Conservation (phyloP, 1,140 invertebrate genomes). For the Bombus pyrosoma region DNA sequence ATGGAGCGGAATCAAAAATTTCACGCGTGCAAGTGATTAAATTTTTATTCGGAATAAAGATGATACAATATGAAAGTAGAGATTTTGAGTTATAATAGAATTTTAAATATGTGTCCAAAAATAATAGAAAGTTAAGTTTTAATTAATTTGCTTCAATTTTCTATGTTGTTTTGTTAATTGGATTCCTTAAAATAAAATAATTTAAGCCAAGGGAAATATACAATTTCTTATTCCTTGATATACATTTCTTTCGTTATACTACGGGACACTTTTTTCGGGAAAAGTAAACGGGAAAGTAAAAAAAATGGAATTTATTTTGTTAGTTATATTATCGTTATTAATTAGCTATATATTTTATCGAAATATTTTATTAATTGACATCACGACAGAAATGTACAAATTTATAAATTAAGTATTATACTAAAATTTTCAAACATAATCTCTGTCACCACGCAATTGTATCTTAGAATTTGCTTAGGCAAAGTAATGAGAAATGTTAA, state of each 20-base stretch:
- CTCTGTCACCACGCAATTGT: background rate
- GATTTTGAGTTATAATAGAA: background rate
- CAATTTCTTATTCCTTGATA: too few relatives aligned
- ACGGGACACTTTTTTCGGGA: too few relatives aligned
- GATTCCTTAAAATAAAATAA: background rate
- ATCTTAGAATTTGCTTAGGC: background rate
- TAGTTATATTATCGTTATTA: too few relatives aligned
- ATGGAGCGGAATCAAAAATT: slow-evolving; percentile 36
- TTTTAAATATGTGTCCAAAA: background rate
- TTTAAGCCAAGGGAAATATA: background rate
- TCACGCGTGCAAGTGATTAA: slow-evolving; percentile 1
- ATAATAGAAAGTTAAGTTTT: background rate
- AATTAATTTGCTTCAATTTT: background rate
- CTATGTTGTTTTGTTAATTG: background rate
- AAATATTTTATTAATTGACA: too few relatives aligned
- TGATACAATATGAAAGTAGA: background rate
- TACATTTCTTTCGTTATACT: too few relatives aligned
- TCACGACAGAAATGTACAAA: too few relatives aligned
- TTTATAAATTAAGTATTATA: too few relatives aligned
- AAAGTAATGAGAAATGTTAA: background rate
- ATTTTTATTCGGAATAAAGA: background rate
- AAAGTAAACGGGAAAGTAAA: too few relatives aligned
- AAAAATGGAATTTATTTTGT: too few relatives aligned
- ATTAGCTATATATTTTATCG: too few relatives aligned
- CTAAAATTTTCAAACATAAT: background rate